Conservation (phyloP, 2,113 vertebrate species). For the Chelonoidis abingdonii region DNA sequence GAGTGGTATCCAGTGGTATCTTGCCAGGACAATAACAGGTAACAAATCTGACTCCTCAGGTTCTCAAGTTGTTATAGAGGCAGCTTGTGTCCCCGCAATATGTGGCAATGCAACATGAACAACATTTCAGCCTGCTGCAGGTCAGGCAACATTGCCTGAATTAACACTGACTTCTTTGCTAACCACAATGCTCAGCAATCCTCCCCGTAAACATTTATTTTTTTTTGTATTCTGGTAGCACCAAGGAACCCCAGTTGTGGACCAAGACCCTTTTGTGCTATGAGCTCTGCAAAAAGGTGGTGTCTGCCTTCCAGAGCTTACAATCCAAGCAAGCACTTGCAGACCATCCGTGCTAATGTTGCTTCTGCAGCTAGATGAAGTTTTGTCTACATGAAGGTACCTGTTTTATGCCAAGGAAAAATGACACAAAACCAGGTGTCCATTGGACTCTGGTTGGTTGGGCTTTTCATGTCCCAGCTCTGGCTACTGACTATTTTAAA, state of each 20-base stretch:
- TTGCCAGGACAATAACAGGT: background rate
- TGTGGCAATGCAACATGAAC: background rate
- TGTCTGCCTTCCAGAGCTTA: background rate
- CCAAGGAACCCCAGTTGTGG: background rate
- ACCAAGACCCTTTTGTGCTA: background rate
- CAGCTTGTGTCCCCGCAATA: constrained; percentile 47
- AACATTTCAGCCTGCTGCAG: constrained; percentile 13
- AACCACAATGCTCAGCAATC: background rate
- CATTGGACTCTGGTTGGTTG: background rate
- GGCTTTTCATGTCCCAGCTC: background rate
- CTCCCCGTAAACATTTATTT: background rate
- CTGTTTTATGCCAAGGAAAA: accelerated
- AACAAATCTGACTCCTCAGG: background rate
- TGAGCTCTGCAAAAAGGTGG: background rate
- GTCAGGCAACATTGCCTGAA: background rate
- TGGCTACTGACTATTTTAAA: background rate
- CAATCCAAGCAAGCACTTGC: background rate
- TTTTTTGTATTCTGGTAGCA: accelerated
- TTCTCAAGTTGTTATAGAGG: background rate
- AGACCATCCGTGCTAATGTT: background rate
- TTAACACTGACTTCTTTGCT: background rate
- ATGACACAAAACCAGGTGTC: background rate
- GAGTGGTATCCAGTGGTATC: background rate
- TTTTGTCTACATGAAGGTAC: accelerated
- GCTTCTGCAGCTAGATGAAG: background rate